phyloP scores from a whole-genome alignment of 2,797 vertebrate genomes.

The Falco cherrug region DNA sequence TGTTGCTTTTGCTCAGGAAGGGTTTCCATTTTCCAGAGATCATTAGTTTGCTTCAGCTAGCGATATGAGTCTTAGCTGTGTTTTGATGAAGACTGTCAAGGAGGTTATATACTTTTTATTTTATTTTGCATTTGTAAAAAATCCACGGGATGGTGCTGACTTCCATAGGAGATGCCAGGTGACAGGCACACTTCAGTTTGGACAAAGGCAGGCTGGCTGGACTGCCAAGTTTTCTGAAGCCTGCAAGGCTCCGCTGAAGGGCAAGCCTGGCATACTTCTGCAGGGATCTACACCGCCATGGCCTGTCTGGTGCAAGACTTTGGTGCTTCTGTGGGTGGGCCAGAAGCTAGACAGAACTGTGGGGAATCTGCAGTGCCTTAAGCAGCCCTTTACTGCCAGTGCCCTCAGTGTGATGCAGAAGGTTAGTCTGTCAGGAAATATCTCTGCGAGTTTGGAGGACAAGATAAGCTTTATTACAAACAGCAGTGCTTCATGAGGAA shows the following conservation, averaged over 20 bases:
- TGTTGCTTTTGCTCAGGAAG: not conserved
- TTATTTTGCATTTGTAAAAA: not conserved
- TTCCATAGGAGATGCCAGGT: not conserved
- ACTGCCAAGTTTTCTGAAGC: not conserved
- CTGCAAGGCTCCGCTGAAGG: not conserved
- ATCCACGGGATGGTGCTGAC: not conserved
- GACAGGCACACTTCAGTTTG: rapidly evolving
- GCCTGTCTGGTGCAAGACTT: not conserved
- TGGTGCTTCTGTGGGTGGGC: not conserved
- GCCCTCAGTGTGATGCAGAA: not conserved
- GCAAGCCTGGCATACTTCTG: not conserved
- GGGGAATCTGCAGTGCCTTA: not conserved
- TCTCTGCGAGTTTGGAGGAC: not conserved
- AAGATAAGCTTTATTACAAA: not conserved
- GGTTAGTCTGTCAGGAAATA: not conserved
- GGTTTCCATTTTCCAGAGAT: not conserved
- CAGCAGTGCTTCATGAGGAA: not conserved
- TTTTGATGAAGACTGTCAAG: not conserved
- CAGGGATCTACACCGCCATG: not conserved
- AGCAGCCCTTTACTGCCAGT: not conserved
- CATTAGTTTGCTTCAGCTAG: not conserved
- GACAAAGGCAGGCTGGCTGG: not conserved
- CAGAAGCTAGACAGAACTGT: rapidly evolving
- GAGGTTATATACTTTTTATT: not conserved
- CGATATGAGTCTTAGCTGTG: not conserved